Evolutionary conservation across 1,140 invertebrate genomes (phyloP).

Genomic region (Mercenaria mercenaria): DNA sequence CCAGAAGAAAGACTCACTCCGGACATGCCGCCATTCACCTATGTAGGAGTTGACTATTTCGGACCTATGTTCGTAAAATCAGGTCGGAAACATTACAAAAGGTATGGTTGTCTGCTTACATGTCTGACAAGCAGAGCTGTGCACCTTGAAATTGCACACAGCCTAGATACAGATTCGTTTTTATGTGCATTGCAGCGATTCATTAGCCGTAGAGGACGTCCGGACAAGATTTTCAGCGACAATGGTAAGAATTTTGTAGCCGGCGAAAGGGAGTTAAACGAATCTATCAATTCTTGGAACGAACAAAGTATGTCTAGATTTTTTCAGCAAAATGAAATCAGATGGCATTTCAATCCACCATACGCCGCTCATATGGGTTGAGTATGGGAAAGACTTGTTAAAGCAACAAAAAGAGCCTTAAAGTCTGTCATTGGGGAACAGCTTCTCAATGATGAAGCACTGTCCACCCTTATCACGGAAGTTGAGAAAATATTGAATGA

Average conservation of each 20-base stretch:
- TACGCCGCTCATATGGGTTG: constrained; percentile 62
- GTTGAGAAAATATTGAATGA: constrained; percentile 46
- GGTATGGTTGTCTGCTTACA: constrained; percentile 61
- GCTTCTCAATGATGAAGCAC: constrained; percentile 65
- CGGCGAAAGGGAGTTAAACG: constrained; percentile 62
- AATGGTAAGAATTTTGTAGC: constrained; percentile 38
- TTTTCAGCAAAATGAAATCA: constrained; percentile 42
- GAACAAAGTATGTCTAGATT: background rate
- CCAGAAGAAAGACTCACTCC: background rate
- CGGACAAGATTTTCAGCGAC: background rate
- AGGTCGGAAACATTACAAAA: constrained; percentile 50
- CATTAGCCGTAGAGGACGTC: background rate
- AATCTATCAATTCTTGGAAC: background rate
- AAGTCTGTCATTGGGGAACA: constrained; percentile 56
- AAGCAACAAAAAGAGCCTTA: constrained; percentile 47
- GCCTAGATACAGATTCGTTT: constrained; percentile 8
- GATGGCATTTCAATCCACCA: constrained; percentile 70
- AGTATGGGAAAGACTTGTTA: constrained; percentile 70
- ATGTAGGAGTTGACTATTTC: constrained; percentile 76
- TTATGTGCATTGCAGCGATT: constrained; percentile 10
- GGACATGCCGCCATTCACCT: constrained; percentile 3
- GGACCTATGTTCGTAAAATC: constrained; percentile 58
- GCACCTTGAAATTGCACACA: constrained; percentile 65
- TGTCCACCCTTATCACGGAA: constrained; percentile 66
- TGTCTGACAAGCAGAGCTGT: constrained; percentile 61